Percentiles rank a stretch among this genome's conserved stretches.
Conservation (phyloP, 2,888 invertebrate species). For the Halictus ligatus region DNA sequence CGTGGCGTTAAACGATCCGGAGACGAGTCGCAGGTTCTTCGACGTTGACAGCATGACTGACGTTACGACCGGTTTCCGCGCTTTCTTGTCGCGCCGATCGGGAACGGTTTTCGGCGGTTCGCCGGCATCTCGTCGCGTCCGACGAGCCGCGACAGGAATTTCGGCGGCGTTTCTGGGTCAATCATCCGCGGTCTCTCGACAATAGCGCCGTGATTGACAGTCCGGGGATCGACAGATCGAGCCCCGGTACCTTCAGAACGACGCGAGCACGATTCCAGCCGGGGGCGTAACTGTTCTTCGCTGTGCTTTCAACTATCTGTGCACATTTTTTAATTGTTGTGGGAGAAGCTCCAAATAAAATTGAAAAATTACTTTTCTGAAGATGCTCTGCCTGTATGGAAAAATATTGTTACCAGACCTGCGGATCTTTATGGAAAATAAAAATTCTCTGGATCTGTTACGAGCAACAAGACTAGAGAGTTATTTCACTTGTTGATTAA, state of each 20-base stretch:
- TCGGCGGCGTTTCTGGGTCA: not conserved
- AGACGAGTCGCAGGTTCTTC: constrained; percentile 59
- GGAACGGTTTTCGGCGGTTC: constrained; percentile 24
- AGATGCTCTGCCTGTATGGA: too few species aligned
- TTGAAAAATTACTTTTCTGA: too few species aligned
- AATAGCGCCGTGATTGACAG: not conserved
- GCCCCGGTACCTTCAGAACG: not conserved
- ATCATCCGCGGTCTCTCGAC: not conserved
- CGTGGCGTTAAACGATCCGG: constrained; percentile 49
- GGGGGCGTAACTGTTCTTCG: not conserved
- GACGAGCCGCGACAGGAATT: not conserved
- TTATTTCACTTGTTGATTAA: too few species aligned
- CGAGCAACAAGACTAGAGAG: too few species aligned
- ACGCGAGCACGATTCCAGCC: not conserved
- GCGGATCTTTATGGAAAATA: too few species aligned
- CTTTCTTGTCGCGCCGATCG: constrained; percentile 16
- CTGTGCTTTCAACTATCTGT: too few species aligned
- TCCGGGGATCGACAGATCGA: not conserved
- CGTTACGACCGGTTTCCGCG: constrained; percentile 61
- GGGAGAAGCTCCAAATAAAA: too few species aligned
- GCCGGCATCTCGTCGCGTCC: not conserved
- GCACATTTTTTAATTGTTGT: not conserved
- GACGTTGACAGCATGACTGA: constrained; percentile 61
- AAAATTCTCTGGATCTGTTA: too few species aligned
- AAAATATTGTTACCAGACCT: too few species aligned